Base-by-base conservation (phyloP, 2,113 vertebrate species). In the Hippocampus zosterae region DNA sequence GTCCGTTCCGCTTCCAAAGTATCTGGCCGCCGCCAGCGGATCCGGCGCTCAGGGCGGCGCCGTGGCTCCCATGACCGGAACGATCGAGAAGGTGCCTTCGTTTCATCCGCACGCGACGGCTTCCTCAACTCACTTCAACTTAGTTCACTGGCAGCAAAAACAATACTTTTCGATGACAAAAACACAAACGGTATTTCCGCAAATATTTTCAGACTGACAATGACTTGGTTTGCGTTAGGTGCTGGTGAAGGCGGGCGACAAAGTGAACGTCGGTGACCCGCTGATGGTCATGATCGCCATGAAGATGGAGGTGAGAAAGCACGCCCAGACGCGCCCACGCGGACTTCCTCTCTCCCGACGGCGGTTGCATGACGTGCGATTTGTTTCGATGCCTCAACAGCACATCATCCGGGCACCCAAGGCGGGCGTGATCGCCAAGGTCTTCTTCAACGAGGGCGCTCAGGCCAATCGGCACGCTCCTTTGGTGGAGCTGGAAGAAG, bases 231-330 rank as follows among this genome's bases (percentile, higher is more conserved):
- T 52, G 73, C 37, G 64, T 82, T 66, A 99, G 97, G 94, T 99
- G 33, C 90, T 98, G 64, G 95, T 99, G 79, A 97, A 97, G 86
- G 92, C 82, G 3, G 96, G 96, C 33, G 96, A 98, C 86, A 89
- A 70, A 63, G 96, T 99, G 21, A 87, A 92, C 70, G 82, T 79
- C 33, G 96, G 96, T 85, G 96, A 98, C 65, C 85, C 95, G 4
- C 88, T 99, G 4, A 89, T 99, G 93, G 94, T 99, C 62, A 98
- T 99, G 97, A 95, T 93, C n/a, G 96, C 96, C 74, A 99, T 99
- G 97, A 99, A 99, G 89, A 99, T 99, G 97, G 97, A 98, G 95
- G 97, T 98, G 74, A 90, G 92, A 0, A 0, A 3, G 23, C 2
- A 61, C 23, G 3, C 12, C 29, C n/a, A n/a, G 40, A 41, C 15